A percentile compares a stretch with the other conserved stretches of the same genome.
phyloP scores from a whole-genome alignment of 2,888 invertebrate species.

The Microctonus hyperodae region DNA sequence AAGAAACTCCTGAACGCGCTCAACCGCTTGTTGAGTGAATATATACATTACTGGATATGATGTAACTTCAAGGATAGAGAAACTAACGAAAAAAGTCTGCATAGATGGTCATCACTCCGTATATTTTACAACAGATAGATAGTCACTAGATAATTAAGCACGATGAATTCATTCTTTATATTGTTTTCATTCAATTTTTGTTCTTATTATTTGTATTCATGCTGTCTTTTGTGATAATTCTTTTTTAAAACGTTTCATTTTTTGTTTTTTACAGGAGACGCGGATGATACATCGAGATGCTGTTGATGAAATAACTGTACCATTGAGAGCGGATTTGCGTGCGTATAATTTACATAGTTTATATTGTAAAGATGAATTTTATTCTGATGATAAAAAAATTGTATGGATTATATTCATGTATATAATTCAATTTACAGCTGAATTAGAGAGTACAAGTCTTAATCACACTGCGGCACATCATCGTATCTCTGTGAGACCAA shows the following conservation, averaged over 20 bases:
- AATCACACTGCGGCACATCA: slow-evolving; percentile 60
- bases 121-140: slow-evolving; percentile 32
- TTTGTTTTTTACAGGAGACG: slow-evolving; percentile 42
- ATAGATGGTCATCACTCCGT: slow-evolving; percentile 39
- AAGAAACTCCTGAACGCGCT: slow-evolving; percentile 16
- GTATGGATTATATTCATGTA: background rate
- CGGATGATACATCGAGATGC: slow-evolving; percentile 45
- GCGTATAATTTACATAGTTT: too few species aligned
- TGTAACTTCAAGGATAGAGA: slow-evolving; percentile 37
- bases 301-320: slow-evolving; percentile 45
- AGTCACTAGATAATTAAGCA: slow-evolving; percentile 8
- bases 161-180: slow-evolving; percentile 31
- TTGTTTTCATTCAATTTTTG: slow-evolving; percentile 18
- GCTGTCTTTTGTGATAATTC: slow-evolving; percentile 23
- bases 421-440: slow-evolving; percentile 43
- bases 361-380: background rate
- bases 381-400: background rate
- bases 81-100: slow-evolving; percentile 32
- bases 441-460: slow-evolving; percentile 52
- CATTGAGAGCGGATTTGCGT: slow-evolving; percentile 59
- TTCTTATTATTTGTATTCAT: slow-evolving; percentile 21
- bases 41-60: slow-evolving; percentile 26
- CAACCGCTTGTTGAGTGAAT: background rate
- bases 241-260: background rate
- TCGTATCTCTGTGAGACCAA: slow-evolving; percentile 59